These are phyloP conservation scores for Ramphastos sulfuratus DNA, from an alignment of 2,113 vertebrate genomes.

Conservation along the genomic window DNA sequence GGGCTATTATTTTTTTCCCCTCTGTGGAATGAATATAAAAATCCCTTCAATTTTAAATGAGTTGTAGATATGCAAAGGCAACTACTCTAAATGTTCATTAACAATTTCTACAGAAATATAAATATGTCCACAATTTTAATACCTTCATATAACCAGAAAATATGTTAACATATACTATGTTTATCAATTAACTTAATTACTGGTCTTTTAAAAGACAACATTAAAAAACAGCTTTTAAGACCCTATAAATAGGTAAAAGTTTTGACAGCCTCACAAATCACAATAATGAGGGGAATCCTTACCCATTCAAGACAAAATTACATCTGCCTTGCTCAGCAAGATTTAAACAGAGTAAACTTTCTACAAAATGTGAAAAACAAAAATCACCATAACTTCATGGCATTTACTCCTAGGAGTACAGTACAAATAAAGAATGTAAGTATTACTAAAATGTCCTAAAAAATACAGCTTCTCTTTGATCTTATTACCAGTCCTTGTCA, in stretches of 20 bases:
- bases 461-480: background rate
- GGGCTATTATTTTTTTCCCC: background rate
- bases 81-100: background rate
- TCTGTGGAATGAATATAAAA: background rate
- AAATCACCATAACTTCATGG: background rate
- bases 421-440: background rate
- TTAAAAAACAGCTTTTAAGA: background rate
- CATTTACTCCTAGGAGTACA: background rate
- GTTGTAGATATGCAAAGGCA: background rate
- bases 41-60: background rate
- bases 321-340: background rate
- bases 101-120: background rate
- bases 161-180: fast-evolving
- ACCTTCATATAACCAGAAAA: background rate
- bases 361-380: background rate
- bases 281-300: background rate
- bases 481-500: background rate
- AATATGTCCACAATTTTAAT: background rate
- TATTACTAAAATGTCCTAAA: background rate
- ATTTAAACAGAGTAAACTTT: background rate
- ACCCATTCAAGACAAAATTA: background rate
- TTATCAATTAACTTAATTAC: background rate
- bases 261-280: background rate
- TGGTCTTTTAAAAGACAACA: background rate
- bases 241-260: background rate